These are phyloP conservation scores for Pagrus major DNA, from an alignment of 2,113 vertebrate species.

Conservation along the genomic window DNA sequence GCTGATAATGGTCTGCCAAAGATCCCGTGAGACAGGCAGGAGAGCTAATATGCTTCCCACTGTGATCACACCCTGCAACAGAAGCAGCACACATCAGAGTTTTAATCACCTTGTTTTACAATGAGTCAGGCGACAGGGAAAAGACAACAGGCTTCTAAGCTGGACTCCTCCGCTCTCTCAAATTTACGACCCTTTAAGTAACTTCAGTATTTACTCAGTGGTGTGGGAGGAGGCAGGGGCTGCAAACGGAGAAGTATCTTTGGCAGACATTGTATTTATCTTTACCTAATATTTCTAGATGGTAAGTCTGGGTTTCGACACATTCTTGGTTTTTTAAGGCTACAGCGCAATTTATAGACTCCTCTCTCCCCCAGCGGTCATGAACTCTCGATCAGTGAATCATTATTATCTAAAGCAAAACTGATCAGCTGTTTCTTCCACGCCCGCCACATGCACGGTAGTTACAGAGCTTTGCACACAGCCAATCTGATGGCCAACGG, in stretches of 20 bases:
- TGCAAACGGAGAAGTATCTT: slow-evolving; percentile 59
- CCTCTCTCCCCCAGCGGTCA: slow-evolving; percentile 34
- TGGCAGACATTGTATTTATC: slow-evolving; percentile 72
- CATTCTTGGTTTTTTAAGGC: slow-evolving; percentile 72
- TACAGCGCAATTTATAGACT: slow-evolving; percentile 38
- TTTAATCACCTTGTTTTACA: slow-evolving; percentile 72
- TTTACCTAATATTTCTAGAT: slow-evolving; percentile 78
- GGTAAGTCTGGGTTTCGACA: slow-evolving; percentile 67
- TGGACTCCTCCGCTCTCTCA: slow-evolving; percentile 43
- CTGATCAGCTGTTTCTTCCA: slow-evolving; percentile 34
- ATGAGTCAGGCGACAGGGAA: slow-evolving; percentile 57
- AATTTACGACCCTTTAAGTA: slow-evolving; percentile 78
- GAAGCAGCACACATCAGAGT: slow-evolving; percentile 54
- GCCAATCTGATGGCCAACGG: slow-evolving; percentile 4
- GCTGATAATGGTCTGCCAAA: slow-evolving; percentile 42
- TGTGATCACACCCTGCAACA: slow-evolving; percentile 55
- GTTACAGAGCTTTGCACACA: slow-evolving; percentile 1
- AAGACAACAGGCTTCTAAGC: slow-evolving; percentile 54
- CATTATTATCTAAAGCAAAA: slow-evolving; percentile 20
- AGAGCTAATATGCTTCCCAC: slow-evolving; percentile 42
- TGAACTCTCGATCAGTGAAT: slow-evolving; percentile 61
- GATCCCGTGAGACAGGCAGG: slow-evolving; percentile 28
- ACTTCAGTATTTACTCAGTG: slow-evolving; percentile 71
- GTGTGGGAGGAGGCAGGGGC: slow-evolving; percentile 62
- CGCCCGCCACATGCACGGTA: not conserved